Conservation (phyloP, 30 jellyfish, hydroid and myxozoan genomes). For the Rhopilema esculentum region DNA sequence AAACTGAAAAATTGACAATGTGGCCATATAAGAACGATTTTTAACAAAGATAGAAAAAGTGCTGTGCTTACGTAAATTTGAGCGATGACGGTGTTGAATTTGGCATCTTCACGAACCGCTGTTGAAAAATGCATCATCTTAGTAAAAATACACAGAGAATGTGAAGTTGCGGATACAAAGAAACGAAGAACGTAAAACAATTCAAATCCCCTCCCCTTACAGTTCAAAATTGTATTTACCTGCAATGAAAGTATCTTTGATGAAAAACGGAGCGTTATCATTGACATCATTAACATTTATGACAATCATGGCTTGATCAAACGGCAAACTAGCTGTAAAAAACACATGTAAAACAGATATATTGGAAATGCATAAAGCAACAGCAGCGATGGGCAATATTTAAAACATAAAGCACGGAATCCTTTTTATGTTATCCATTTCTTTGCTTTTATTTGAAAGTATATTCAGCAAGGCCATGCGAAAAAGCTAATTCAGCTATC, state of each 20-base stretch:
- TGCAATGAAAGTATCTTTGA: constrained; percentile 27
- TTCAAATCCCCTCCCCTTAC: too few species aligned
- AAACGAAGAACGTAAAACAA: too few species aligned
- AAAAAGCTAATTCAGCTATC: too few species aligned
- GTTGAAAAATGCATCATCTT: not conserved
- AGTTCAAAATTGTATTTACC: constrained; percentile 9
- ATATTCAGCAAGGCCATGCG: too few species aligned
- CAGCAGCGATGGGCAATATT: too few species aligned
- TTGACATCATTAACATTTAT: constrained; percentile 50
- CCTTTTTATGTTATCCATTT: too few species aligned
- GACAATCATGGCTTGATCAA: constrained; percentile 51
- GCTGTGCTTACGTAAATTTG: constrained; percentile 47
- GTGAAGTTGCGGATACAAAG: too few species aligned
- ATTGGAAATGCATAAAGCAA: not conserved
- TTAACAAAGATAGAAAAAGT: not conserved
- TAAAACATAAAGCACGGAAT: too few species aligned
- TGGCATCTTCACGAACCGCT: constrained; percentile 70
- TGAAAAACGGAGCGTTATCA: constrained; percentile 70
- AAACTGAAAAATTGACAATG: too few species aligned
- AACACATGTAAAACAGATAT: too few species aligned
- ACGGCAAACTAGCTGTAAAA: not conserved
- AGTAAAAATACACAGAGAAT: too few species aligned
- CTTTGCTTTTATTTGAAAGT: too few species aligned
- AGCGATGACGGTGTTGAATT: constrained; percentile 14
- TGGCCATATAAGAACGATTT: not conserved